Percentiles rank a stretch among this genome's conserved stretches.
Evolutionary conservation across 2,113 vertebrate genomes (phyloP).

Genomic region (Ctenodactylus gundi): DNA sequence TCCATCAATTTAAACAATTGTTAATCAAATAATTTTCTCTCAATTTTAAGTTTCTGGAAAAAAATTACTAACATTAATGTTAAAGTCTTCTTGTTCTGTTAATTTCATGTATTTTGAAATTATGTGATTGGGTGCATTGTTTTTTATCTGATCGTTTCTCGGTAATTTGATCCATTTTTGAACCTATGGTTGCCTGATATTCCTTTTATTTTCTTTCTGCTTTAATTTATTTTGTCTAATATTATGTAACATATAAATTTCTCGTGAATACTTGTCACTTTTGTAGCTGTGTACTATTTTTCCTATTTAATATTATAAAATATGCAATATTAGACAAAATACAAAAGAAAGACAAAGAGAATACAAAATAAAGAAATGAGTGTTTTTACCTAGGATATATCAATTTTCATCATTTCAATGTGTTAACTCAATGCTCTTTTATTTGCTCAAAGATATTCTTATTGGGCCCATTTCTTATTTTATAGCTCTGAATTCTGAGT

Average conservation of each 20-base stretch:
- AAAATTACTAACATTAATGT: neutral
- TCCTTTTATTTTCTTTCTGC: neutral
- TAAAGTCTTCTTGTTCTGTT: neutral
- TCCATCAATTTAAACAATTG: neutral
- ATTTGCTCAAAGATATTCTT: neutral
- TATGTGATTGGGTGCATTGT: neutral
- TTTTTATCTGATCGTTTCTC: neutral
- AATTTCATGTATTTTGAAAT: neutral
- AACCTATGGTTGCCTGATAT: neutral
- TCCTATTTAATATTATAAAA: too few species aligned
- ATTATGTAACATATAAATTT: too few species aligned
- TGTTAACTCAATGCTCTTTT: neutral
- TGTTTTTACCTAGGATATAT: neutral
- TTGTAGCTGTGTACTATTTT: too few species aligned
- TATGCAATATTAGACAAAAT: too few species aligned
- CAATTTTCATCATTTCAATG: neutral
- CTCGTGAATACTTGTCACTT: too few species aligned
- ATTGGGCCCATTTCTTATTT: neutral
- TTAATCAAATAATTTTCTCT: neutral
- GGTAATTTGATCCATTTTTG: neutral
- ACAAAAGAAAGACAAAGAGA: too few species aligned
- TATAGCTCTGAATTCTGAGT: neutral
- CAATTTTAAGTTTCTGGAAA: neutral
- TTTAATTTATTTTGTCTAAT: slow-evolving; percentile 21
- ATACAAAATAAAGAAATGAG: neutral